Conservation (phyloP, 2,888 invertebrate species). For the Lepeophtheirus nordmannii region DNA sequence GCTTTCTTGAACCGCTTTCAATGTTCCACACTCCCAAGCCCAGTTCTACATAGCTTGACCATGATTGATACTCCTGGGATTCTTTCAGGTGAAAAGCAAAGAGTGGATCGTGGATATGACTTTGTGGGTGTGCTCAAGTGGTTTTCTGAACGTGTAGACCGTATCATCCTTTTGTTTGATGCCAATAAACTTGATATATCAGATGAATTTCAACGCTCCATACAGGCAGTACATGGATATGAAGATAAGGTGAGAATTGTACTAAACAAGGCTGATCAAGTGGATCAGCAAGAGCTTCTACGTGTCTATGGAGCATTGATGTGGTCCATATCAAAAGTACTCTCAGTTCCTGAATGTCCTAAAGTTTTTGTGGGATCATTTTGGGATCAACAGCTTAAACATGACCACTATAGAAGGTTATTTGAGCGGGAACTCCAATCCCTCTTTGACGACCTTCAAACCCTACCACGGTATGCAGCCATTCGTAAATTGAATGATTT, state of each 20-base stretch:
- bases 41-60: slow-evolving; percentile 41
- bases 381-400: slow-evolving; percentile 31
- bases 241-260: slow-evolving; percentile 34
- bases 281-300: slow-evolving; percentile 34
- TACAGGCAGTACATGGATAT: slow-evolving; percentile 39
- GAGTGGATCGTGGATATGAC: slow-evolving; percentile 43
- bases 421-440: slow-evolving; percentile 29
- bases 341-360: slow-evolving; percentile 30
- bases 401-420: slow-evolving; percentile 28
- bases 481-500: slow-evolving; percentile 29
- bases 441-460: slow-evolving; percentile 28
- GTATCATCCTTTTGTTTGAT: slow-evolving; percentile 43
- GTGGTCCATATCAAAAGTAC: slow-evolving; percentile 31
- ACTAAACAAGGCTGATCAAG: slow-evolving; percentile 31
- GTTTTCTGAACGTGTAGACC: slow-evolving; percentile 43
- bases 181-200: slow-evolving; percentile 45
- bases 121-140: slow-evolving; percentile 43
- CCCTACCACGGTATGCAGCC: slow-evolving; percentile 28
- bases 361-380: slow-evolving; percentile 31
- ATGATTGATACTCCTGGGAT: slow-evolving; percentile 41
- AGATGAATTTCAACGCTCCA: slow-evolving; percentile 42
- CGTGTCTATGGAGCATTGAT: slow-evolving; percentile 32
- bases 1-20: slow-evolving; percentile 43
- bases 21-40: slow-evolving; percentile 38
- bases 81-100: slow-evolving; percentile 39